Evolutionary conservation across 2,797 vertebrate species (phyloP).

Genomic region (Calcarius lapponicus): DNA sequence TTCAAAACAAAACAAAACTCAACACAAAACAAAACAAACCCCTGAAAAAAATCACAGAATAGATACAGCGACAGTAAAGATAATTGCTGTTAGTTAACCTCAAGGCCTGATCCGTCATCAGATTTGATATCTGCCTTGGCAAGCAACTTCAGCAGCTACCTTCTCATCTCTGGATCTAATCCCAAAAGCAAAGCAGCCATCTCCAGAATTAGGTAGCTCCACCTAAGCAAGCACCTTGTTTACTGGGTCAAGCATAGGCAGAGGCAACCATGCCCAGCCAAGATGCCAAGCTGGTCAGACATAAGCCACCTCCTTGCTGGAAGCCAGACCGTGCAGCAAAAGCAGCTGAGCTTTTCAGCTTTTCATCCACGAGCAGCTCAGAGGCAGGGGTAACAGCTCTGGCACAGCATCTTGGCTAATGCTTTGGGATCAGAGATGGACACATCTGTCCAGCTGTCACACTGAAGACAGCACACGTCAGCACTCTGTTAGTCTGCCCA

Average conservation of each 20-base stretch:
- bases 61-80: not conserved
- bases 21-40: not conserved
- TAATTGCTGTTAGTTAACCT: slow-evolving; percentile 44
- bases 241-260: not conserved
- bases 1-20: not conserved
- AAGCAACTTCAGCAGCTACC: slow-evolving; percentile 1
- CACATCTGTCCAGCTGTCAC: not conserved
- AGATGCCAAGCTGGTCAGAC: not conserved
- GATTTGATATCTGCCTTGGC: slow-evolving; percentile 40
- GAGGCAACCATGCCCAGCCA: not conserved
- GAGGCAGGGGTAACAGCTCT: not conserved
- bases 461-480: not conserved
- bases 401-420: not conserved
- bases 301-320: not conserved
- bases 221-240: not conserved
- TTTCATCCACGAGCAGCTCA: not conserved
- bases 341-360: not conserved
- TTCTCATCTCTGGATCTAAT: not conserved
- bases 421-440: not conserved
- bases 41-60: not conserved
- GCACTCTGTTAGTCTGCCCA: not conserved
- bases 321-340: accelerated
- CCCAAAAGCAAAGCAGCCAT: not conserved
- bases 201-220: not conserved
- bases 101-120: slow-evolving; percentile 49